phyloP scores from a whole-genome alignment of 2,888 invertebrate species.

The Trichopria drosophilae region DNA sequence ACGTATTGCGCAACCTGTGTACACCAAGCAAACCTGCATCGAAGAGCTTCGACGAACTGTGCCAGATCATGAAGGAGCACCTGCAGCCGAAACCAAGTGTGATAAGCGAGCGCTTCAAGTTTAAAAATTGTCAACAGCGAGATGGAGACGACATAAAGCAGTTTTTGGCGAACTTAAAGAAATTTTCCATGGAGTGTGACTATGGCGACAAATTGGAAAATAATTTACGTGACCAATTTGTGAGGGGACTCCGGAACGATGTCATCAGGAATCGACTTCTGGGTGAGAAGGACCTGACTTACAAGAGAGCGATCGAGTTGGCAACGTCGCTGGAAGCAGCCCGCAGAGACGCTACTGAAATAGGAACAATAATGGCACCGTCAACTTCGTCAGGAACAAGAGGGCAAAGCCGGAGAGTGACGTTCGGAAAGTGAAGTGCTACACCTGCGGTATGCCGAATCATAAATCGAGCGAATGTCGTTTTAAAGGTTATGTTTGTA shows the following conservation, averaged over 20 bases:
- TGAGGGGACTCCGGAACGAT: background rate
- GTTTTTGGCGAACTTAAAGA: conserved; percentile 23
- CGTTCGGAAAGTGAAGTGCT: background rate
- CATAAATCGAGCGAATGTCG: background rate
- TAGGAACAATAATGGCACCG: no score
- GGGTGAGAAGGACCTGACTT: background rate
- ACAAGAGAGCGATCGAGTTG: background rate
- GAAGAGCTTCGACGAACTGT: conserved; percentile 17
- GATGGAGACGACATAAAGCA: conserved; percentile 15
- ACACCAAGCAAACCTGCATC: conserved; percentile 16
- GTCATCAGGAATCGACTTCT: background rate
- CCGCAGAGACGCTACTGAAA: no score
- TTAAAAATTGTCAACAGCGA: conserved; percentile 27
- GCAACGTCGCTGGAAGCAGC: background rate
- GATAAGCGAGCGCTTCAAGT: conserved; percentile 30
- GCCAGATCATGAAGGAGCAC: conserved; percentile 26
- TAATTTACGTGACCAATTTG: background rate
- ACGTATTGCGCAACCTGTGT: conserved; percentile 28
- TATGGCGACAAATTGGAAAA: no score
- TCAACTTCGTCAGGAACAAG: background rate
- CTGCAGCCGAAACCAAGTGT: conserved; percentile 28
- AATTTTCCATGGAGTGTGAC: no score
- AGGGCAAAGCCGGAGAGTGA: background rate
- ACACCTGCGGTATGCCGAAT: background rate
- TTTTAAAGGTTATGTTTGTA: conserved; percentile 6